Evolutionary conservation across 2,113 vertebrate genomes (phyloP).

Genomic region (Sisor rabdophorus): DNA sequence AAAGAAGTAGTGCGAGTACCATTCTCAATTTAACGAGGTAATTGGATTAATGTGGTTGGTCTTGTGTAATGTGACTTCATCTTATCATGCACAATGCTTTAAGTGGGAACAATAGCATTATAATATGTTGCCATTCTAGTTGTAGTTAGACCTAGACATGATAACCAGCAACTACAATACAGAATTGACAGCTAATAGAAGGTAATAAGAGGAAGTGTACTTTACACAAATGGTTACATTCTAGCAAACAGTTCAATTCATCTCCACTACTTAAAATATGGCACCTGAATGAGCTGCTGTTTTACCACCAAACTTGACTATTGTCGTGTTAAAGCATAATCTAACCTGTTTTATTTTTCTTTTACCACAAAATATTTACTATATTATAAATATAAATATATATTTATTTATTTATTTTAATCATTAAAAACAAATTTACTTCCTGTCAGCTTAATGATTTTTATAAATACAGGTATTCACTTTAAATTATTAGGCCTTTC

Average conservation of each 20-base stretch:
- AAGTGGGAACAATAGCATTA: constrained; percentile 7
- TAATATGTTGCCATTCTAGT: not conserved
- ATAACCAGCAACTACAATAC: not conserved
- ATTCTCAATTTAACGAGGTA: not conserved
- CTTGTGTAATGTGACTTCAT: not conserved
- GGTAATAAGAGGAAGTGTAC: not conserved
- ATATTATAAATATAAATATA: too few relatives aligned
- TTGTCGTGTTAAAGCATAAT: not conserved
- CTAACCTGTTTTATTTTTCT: not conserved
- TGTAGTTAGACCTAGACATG: not conserved
- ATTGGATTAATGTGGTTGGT: not conserved
- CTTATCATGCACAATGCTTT: not conserved
- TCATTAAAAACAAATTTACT: not conserved
- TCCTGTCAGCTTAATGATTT: not conserved
- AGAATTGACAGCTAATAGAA: too few relatives aligned
- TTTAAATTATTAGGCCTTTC: not conserved
- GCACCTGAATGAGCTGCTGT: not conserved
- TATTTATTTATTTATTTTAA: too few relatives aligned
- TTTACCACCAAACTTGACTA: not conserved
- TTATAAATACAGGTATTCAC: too few relatives aligned
- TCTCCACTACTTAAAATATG: not conserved
- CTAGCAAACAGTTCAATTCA: not conserved
- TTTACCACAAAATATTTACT: too few relatives aligned
- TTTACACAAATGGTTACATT: not conserved
- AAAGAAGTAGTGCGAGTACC: not conserved